These are phyloP conservation scores for Harmothoe impar DNA, from an alignment of 2,888 invertebrate species.

Conservation along the genomic window DNA sequence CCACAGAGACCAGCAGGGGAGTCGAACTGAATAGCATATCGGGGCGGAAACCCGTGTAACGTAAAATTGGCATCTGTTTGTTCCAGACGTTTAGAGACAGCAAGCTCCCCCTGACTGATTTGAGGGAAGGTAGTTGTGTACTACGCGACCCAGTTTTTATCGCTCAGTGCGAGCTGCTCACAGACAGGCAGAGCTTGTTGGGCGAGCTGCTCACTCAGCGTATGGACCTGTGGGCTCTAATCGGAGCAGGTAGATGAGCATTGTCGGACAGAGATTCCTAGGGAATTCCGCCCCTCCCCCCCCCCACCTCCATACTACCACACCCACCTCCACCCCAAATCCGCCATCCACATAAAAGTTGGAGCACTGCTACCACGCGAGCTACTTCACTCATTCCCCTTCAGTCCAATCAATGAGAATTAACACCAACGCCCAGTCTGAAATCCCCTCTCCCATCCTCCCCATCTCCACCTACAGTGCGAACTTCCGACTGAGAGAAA, in stretches of 20 bases:
- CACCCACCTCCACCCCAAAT: too few relatives aligned
- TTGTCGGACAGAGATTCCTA: neutral
- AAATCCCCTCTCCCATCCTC: neutral
- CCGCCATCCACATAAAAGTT: too few relatives aligned
- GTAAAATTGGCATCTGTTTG: slow-evolving; percentile 31
- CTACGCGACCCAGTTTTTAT: neutral
- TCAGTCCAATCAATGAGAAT: slow-evolving; percentile 11
- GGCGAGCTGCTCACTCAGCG: neutral
- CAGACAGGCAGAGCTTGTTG: neutral
- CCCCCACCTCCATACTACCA: too few relatives aligned
- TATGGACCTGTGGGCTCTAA: slow-evolving; percentile 13
- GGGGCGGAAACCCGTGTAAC: slow-evolving; percentile 7
- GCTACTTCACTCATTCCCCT: neutral
- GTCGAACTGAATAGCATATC: neutral
- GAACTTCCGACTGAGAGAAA: neutral
- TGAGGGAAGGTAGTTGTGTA: neutral
- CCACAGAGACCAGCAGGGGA: too few relatives aligned
- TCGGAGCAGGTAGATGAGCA: slow-evolving; percentile 2
- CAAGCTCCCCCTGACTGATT: neutral
- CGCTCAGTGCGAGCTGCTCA: neutral
- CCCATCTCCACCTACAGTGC: neutral
- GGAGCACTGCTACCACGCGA: too few relatives aligned
- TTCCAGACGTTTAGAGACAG: slow-evolving; percentile 30
- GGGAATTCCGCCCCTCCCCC: too few relatives aligned
- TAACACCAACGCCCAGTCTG: neutral